Conservation (phyloP, 2,113 vertebrate genomes). For the Bufo bufo region DNA sequence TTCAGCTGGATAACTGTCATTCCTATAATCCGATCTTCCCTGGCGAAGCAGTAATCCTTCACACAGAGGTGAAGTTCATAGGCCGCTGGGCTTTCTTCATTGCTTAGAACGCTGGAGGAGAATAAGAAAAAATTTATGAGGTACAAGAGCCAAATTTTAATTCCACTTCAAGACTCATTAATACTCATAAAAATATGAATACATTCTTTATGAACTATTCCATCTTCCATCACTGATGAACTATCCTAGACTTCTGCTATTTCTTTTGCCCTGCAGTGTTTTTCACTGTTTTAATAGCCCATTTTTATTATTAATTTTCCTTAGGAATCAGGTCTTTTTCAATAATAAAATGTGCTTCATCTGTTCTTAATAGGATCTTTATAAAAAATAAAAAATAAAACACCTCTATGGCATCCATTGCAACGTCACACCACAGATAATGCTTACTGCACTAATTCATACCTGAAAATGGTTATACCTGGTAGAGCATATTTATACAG, state of each 20-base stretch:
- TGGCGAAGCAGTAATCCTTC: conserved; percentile 98
- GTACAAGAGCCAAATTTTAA: conserved; percentile 37
- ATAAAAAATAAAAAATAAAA: too few species aligned
- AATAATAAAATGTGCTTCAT: neutral
- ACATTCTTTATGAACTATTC: neutral
- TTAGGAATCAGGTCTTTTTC: neutral
- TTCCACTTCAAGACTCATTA: neutral
- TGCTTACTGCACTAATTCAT: too few species aligned
- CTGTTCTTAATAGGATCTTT: neutral
- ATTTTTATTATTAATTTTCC: neutral
- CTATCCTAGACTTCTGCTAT: neutral
- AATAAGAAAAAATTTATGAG: conserved; percentile 48
- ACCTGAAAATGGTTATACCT: too few species aligned
- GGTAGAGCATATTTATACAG: too few species aligned
- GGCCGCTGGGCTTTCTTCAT: conserved; percentile 82
- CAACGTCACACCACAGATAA: neutral
- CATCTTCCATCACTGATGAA: neutral
- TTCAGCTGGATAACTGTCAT: conserved; percentile 91
- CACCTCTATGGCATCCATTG: neutral
- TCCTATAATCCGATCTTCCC: conserved; percentile 91
- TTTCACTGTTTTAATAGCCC: conserved; percentile 2
- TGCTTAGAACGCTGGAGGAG: conserved; percentile 81
- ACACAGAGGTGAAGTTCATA: conserved; percentile 94
- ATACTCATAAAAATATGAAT: conserved; percentile 41
- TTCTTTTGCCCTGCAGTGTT: neutral